Percentiles rank a stretch among this genome's conserved stretches.
Conservation (phyloP, 2,888 invertebrate genomes). For the Antheraea assamensis region DNA sequence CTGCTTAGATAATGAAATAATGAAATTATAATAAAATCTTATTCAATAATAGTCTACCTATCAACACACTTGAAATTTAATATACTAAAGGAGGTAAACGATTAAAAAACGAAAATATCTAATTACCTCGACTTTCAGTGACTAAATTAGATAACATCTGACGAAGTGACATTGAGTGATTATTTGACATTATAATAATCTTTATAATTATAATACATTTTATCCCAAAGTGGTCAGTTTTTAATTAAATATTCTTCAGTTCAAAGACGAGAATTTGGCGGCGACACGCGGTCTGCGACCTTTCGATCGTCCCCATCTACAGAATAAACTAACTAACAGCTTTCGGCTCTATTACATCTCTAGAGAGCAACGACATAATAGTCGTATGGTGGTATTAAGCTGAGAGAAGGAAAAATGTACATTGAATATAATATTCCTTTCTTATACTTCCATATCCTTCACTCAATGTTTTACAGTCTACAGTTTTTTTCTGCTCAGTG, state of each 20-base stretch:
- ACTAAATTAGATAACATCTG: too few species aligned
- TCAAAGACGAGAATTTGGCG: constrained; percentile 36
- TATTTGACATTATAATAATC: too few species aligned
- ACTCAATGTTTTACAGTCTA: too few species aligned
- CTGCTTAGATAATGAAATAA: too few species aligned
- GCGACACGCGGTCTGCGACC: constrained; percentile 67
- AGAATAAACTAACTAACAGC: constrained; percentile 42
- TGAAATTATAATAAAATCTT: too few species aligned
- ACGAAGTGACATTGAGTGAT: too few species aligned
- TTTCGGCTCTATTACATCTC: constrained; percentile 38
- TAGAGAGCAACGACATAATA: constrained; percentile 29
- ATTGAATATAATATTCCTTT: not conserved
- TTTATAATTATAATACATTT: not conserved
- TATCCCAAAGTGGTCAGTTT: constrained; percentile 16
- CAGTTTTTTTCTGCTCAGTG: too few species aligned
- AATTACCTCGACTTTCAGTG: too few species aligned
- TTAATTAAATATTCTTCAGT: constrained; percentile 24
- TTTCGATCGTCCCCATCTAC: constrained; percentile 41
- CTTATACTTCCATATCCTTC: not conserved
- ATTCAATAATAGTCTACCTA: not conserved
- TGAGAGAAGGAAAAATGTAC: not conserved
- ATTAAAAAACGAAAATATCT: too few species aligned
- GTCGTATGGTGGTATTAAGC: not conserved
- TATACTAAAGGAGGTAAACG: too few species aligned
- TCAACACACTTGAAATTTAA: not conserved